These are phyloP conservation scores for Caenorhabditis japonica DNA, from an alignment of 2,888 invertebrate species.

Conservation along the genomic window DNA sequence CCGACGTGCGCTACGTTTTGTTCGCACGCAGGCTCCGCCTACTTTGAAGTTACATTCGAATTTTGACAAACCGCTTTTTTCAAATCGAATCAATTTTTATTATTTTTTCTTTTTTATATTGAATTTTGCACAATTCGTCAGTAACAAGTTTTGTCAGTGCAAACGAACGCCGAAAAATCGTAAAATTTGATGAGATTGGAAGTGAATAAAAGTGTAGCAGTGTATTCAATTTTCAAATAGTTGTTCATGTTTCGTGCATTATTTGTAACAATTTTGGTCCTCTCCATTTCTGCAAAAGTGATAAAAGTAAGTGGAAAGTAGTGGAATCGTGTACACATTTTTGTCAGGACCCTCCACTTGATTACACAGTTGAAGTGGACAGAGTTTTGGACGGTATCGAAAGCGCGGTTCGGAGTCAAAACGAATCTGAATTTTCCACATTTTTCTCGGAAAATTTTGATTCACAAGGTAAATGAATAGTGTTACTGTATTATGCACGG, in stretches of 20 bases:
- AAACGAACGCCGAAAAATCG: too few species aligned
- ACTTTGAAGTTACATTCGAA: constrained; percentile 4
- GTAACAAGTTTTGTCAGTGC: too few species aligned
- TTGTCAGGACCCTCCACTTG: constrained; percentile 11
- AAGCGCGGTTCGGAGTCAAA: constrained; percentile 25
- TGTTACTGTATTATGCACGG: too few species aligned
- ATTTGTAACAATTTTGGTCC: too few species aligned
- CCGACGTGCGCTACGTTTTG: constrained; percentile 22
- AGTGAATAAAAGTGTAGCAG: too few species aligned
- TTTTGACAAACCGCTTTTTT: neutral
- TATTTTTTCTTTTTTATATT: too few species aligned
- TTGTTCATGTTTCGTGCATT: too few species aligned
- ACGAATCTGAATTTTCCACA: constrained; percentile 4
- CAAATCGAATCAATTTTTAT: neutral
- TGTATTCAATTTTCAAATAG: neutral
- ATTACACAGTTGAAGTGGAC: constrained; percentile 27
- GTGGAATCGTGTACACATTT: neutral
- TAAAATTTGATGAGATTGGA: too few species aligned
- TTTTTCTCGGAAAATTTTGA: constrained; percentile 31
- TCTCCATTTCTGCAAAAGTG: neutral
- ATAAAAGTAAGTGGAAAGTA: constrained; percentile 3
- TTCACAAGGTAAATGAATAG: constrained; percentile 7
- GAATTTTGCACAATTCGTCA: too few species aligned
- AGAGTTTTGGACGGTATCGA: constrained; percentile 19
- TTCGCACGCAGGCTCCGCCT: constrained; percentile 18